phyloP scores from a whole-genome alignment of 2,797 vertebrate genomes.

The Microcaecilia unicolor region DNA sequence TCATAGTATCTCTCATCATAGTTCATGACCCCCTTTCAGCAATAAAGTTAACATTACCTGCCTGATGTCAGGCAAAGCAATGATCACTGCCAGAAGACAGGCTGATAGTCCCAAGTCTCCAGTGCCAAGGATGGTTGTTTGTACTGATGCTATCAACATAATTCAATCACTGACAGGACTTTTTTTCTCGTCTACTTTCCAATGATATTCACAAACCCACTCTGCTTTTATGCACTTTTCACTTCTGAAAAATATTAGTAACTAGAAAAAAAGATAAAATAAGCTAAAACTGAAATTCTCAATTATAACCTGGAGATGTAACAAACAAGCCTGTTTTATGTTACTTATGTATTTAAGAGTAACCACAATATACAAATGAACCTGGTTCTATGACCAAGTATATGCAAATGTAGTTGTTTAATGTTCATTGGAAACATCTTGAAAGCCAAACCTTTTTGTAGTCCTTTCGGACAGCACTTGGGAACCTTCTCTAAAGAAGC shows the following conservation, averaged over 20 bases:
- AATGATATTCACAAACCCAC: not conserved
- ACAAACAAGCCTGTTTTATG: no score
- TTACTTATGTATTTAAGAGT: no score
- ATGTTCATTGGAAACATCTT: no score
- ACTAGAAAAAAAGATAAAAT: not conserved
- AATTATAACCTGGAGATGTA: no score
- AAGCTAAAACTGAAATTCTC: no score
- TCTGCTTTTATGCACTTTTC: not conserved
- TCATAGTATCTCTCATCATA: slow-evolving; percentile 67
- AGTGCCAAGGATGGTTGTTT: slow-evolving; percentile 58
- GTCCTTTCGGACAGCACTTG: no score
- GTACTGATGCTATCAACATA: slow-evolving; percentile 64
- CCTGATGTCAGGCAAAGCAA: slow-evolving; percentile 57
- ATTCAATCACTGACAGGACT: slow-evolving; percentile 68
- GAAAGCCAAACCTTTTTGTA: no score
- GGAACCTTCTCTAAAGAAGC: no score
- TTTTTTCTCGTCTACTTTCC: slow-evolving; percentile 54
- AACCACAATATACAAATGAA: no score
- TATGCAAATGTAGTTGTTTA: no score
- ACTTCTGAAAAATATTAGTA: not conserved
- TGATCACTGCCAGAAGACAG: slow-evolving; percentile 62
- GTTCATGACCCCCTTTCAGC: slow-evolving; percentile 67
- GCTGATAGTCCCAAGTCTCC: slow-evolving; percentile 66
- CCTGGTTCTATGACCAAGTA: no score
- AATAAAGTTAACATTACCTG: slow-evolving; percentile 61